Evolutionary conservation across 2,113 vertebrate species (phyloP).

Genomic region (Paramormyrops kingsleyae): DNA sequence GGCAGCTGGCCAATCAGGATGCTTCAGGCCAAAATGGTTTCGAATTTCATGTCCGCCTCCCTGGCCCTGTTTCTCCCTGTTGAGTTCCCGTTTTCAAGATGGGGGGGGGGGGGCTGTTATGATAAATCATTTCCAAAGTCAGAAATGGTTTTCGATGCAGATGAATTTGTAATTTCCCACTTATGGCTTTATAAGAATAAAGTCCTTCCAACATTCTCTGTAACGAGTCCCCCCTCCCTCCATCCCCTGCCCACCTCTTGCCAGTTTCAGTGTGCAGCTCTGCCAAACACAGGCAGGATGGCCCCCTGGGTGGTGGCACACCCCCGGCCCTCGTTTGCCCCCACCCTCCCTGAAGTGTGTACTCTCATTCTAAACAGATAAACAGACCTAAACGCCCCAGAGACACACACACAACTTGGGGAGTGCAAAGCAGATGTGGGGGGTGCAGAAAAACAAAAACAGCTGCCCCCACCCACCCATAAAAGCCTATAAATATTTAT

Average conservation of each 20-base stretch:
- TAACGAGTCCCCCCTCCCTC: neutral
- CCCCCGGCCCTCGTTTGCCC: neutral
- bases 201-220: neutral
- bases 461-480: neutral
- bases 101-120: neutral
- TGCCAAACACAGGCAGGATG: neutral
- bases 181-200: neutral
- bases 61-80: neutral
- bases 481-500: neutral
- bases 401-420: neutral
- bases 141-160: neutral
- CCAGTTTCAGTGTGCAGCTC: neutral
- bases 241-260: neutral
- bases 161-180: neutral
- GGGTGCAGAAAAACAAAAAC: neutral
- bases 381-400: neutral
- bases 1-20: neutral
- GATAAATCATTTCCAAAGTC: neutral
- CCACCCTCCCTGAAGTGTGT: neutral
- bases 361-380: neutral
- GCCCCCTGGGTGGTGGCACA: neutral
- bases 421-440: neutral
- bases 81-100: neutral
- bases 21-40: neutral
- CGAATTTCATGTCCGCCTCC: neutral